Conservation (phyloP, 1,140 invertebrate genomes). For the Zaprionus taronus region DNA sequence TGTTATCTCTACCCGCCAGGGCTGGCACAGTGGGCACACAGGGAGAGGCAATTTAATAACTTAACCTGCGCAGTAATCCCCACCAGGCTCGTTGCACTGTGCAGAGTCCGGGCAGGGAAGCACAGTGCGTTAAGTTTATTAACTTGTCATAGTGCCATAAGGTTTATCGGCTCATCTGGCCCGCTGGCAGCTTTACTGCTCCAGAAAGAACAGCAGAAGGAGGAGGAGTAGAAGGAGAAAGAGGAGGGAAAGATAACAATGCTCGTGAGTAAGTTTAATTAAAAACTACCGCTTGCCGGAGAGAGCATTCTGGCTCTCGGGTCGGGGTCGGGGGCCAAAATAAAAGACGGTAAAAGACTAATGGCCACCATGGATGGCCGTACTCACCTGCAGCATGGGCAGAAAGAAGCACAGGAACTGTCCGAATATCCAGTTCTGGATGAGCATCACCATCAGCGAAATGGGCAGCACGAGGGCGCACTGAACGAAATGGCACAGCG, state of each 20-base stretch:
- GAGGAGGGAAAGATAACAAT: conserved; percentile 33
- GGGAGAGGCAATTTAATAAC: background rate
- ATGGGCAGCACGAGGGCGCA: conserved; percentile 89
- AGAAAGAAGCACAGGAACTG: conserved; percentile 90
- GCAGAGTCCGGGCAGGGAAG: conserved; percentile 6
- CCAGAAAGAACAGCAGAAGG: background rate
- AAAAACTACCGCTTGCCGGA: conserved; percentile 17
- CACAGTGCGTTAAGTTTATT: conserved; percentile 51
- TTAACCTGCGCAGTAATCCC: background rate
- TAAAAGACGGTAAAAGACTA: conserved; percentile 15
- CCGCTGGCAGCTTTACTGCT: conserved; percentile 25
- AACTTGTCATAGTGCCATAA: conserved; percentile 50
- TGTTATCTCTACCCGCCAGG: conserved; percentile 4
- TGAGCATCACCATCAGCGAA: conserved; percentile 88
- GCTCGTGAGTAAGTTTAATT: conserved; percentile 53
- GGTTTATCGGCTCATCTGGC: conserved; percentile 42
- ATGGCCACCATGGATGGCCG: background rate
- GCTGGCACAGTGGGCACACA: background rate
- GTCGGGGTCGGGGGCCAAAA: background rate
- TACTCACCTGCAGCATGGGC: conserved; percentile 89
- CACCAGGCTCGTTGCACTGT: background rate
- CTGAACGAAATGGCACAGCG: conserved; percentile 89
- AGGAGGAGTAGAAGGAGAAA: background rate
- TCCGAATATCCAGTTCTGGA: conserved; percentile 91
- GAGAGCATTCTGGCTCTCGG: background rate